Conservation (phyloP, 2,888 invertebrate species). For the Drosophila incognita region DNA sequence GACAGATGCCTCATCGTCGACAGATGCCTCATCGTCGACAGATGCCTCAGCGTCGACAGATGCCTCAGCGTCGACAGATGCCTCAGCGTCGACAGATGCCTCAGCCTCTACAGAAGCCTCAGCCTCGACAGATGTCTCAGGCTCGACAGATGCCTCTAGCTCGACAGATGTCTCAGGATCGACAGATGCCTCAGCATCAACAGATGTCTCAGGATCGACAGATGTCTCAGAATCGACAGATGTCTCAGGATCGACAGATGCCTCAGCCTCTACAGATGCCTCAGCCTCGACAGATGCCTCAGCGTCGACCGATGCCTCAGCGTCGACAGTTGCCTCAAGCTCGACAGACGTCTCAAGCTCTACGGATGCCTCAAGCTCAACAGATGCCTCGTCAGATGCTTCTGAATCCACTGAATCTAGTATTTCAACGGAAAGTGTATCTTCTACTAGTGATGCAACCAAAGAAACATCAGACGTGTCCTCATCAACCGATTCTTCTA, state of each 20-base stretch:
- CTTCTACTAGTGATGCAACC: conserved; percentile 36
- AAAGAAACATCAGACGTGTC: conserved; percentile 41
- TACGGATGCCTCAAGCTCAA: conserved; percentile 30
- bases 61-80: no score
- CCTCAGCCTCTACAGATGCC: conserved; percentile 13
- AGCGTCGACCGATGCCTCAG: no score
- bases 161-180: conserved; percentile 13
- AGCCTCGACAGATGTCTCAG: neutral
- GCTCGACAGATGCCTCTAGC: conserved; percentile 4
- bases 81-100: no score
- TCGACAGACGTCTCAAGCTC: conserved; percentile 34
- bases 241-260: no score
- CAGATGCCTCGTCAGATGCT: conserved; percentile 39
- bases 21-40: no score
- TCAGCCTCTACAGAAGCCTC: no score
- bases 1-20: no score
- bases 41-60: no score
- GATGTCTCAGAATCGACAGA: no score
- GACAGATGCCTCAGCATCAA: neutral
- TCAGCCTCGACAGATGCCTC: conserved; percentile 1
- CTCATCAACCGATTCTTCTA: conserved; percentile 41
- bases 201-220: neutral
- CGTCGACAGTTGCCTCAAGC: no score
- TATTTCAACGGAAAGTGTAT: conserved; percentile 44
- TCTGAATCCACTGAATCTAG: conserved; percentile 35